phyloP scores from a whole-genome alignment of 2,113 vertebrate genomes.

The Centropus bengalensis region DNA sequence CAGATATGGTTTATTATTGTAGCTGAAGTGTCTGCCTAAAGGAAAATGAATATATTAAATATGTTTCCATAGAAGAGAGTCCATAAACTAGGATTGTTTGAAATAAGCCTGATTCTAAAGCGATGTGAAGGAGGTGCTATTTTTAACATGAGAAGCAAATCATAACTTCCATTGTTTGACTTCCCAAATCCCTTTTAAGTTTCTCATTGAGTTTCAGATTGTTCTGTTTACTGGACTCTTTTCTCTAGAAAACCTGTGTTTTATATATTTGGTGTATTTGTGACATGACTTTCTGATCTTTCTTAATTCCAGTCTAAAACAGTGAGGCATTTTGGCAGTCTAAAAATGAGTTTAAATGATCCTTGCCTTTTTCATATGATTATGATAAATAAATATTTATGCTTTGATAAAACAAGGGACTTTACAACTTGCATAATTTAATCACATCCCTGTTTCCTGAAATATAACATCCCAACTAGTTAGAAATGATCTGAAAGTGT shows the following conservation, averaged over 20 bases:
- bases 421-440: neutral
- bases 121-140: slow-evolving; percentile 60
- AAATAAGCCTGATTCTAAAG: slow-evolving; percentile 53
- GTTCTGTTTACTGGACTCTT: slow-evolving; percentile 72
- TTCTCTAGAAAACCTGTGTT: slow-evolving; percentile 64
- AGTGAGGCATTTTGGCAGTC: neutral
- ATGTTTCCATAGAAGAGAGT: slow-evolving; percentile 19
- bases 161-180: slow-evolving; percentile 73
- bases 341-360: neutral
- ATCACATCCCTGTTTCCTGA: neutral
- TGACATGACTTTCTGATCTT: neutral
- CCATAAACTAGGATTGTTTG: slow-evolving; percentile 60
- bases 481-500: neutral
- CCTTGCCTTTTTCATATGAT: neutral
- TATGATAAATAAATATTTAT: slow-evolving; percentile 25
- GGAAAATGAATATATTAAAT: slow-evolving; percentile 48
- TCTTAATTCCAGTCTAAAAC: neutral
- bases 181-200: slow-evolving; percentile 74
- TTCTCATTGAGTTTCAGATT: slow-evolving; percentile 66
- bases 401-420: neutral
- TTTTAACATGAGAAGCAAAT: slow-evolving; percentile 72
- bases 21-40: slow-evolving; percentile 32
- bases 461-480: neutral
- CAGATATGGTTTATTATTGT: slow-evolving; percentile 25
- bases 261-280: neutral